Evolutionary conservation across 2,113 vertebrate species (phyloP).

Genomic region (Carlito syrichta): DNA sequence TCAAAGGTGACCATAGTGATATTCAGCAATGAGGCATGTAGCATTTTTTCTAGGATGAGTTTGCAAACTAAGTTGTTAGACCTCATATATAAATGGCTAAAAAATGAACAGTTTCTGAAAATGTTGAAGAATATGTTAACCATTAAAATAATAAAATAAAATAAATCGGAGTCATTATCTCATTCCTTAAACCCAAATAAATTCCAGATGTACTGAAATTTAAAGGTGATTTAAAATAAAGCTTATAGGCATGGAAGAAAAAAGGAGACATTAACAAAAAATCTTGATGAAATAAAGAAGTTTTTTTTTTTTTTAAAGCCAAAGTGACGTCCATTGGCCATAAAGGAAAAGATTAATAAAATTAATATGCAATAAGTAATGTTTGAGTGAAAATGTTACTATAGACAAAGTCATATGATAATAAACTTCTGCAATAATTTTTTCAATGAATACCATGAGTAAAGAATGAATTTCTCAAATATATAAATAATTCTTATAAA

Average conservation of each 20-base stretch:
- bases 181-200: neutral
- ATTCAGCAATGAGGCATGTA: too few species aligned
- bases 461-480: neutral
- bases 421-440: neutral
- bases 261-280: neutral
- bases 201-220: neutral
- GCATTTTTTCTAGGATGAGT: too few species aligned
- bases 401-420: neutral
- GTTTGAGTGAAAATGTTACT: neutral
- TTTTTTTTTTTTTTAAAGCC: neutral
- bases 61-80: too few species aligned
- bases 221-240: neutral
- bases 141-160: neutral
- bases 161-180: neutral
- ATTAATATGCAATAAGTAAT: neutral
- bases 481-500: neutral
- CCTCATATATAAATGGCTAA: neutral
- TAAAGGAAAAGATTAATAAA: neutral
- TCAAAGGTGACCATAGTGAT: too few species aligned
- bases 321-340: neutral
- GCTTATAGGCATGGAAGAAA: neutral
- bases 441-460: neutral
- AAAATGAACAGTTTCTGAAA: neutral
- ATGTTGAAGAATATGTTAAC: neutral
- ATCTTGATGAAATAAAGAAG: neutral